Evolutionary conservation across 2,113 vertebrate genomes (phyloP), one percentile per base, ranked within the genome.

Genomic region (Mugil cephalus): DNA sequence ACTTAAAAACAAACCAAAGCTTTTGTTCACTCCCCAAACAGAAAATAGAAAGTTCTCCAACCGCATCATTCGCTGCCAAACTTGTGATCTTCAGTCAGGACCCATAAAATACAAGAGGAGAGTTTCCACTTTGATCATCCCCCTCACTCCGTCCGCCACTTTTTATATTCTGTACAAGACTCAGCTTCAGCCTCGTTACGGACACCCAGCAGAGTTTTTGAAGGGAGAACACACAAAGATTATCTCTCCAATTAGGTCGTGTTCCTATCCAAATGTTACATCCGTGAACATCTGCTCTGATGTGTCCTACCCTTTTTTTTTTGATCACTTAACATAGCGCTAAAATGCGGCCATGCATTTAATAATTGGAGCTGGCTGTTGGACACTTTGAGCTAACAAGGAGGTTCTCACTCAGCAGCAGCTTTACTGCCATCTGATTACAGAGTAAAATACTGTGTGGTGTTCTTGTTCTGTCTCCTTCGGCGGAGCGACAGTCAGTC

Each of bases 351-450:
- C 6, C 19, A 12, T 0, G 2, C 11, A 5, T 39, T 0, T 2
- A 11, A 14, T 24, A n/a, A 50, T 15, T 51, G 24, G 42, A 21
- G 8, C 14, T 45, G 59, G 54, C 39, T 60, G 63, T 46, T 75
- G 10, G 24, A 59, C 17, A 38, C 47, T 46, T 75, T 11, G 24
- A 59, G 13, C 24, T 55, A 55, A 55, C 5, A 18, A 54, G 38
- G 13, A 10, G 17, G 6, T 13, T 53, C 4, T 18, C 14, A 7
- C 7, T 46, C 43, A 46, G 7, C 15, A 46, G 43, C 14, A 7
- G 15, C 17, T 19, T 48, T 18, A n/a, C 17, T 4, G 9, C 17
- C 4, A 11, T 19, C 47, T 0, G 18, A 3, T 10, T 35, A 39
- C 19, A n/a, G 6, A 42, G 38, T 30, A 30, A 15, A 34, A 34